These are phyloP conservation scores for Ophion slaviceki DNA, from an alignment of 2,888 invertebrate species.

Conservation along the genomic window DNA sequence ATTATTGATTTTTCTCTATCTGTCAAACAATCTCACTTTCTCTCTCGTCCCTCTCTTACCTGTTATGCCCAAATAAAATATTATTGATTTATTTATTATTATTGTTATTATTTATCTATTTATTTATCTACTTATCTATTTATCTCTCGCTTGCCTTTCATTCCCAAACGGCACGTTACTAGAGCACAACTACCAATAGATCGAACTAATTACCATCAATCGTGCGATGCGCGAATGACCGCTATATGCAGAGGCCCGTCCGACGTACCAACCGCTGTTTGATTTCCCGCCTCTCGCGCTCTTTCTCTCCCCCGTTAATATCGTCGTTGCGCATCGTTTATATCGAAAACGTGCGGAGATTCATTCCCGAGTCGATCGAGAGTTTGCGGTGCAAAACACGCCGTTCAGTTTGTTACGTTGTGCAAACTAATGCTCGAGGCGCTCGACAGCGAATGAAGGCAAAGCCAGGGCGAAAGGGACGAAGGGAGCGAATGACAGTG, in stretches of 20 bases:
- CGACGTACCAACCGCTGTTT: background rate
- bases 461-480: background rate
- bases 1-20: too few species aligned
- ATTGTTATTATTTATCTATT: too few species aligned
- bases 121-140: too few species aligned
- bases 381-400: conserved; percentile 25
- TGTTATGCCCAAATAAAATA: too few species aligned
- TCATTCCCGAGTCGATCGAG: background rate
- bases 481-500: background rate
- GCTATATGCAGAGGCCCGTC: background rate
- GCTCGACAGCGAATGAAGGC: background rate
- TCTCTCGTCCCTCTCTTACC: too few species aligned
- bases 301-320: conserved; percentile 33
- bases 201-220: conserved; percentile 7
- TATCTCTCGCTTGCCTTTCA: background rate
- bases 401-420: conserved; percentile 53
- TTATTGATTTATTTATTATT: too few species aligned
- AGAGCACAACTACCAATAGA: background rate
- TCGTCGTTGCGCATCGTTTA: conserved; percentile 26
- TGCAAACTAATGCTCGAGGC: conserved; percentile 47
- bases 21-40: too few species aligned
- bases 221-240: background rate
- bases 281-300: background rate
- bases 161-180: background rate
- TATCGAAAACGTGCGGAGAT: conserved; percentile 8